These are phyloP conservation scores for Cerastis leucographa DNA, from an alignment of 2,888 invertebrate species.

Conservation along the genomic window DNA sequence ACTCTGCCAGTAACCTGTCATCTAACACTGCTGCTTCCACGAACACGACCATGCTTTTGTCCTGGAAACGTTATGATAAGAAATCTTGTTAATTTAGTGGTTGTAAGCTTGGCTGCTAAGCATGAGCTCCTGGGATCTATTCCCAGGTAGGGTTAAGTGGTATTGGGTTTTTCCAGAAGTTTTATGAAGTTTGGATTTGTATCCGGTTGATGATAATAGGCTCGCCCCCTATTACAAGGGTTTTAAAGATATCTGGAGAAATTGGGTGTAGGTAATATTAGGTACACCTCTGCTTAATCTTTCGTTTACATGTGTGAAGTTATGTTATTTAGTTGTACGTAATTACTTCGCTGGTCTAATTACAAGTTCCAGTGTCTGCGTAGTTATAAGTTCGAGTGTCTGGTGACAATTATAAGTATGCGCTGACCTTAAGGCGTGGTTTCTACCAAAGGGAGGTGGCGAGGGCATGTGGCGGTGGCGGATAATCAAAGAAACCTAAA, in stretches of 20 bases:
- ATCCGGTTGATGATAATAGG: not conserved
- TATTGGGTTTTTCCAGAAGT: not conserved
- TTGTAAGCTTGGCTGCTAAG: not conserved
- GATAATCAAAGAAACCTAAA: too few relatives aligned
- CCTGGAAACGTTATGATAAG: slow-evolving; percentile 90
- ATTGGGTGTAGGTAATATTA: too few relatives aligned
- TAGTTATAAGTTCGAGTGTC: not conserved
- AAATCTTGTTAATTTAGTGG: not conserved
- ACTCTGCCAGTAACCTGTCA: slow-evolving; percentile 94
- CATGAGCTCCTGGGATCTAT: not conserved
- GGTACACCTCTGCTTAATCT: not conserved
- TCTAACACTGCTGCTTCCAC: slow-evolving; percentile 97
- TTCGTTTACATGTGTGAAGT: not conserved
- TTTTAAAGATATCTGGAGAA: not conserved
- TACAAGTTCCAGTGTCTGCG: too few relatives aligned
- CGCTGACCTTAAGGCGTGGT: not conserved
- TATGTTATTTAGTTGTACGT: not conserved
- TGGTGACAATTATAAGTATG: not conserved
- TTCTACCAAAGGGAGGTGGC: too few relatives aligned
- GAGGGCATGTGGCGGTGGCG: too few relatives aligned
- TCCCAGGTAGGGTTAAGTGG: not conserved
- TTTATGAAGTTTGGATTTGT: not conserved
- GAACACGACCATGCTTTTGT: slow-evolving; percentile 98
- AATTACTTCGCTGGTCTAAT: not conserved
- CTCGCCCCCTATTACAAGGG: not conserved